Base-by-base conservation (phyloP, 1,140 invertebrate species). In the Formica exsecta region DNA sequence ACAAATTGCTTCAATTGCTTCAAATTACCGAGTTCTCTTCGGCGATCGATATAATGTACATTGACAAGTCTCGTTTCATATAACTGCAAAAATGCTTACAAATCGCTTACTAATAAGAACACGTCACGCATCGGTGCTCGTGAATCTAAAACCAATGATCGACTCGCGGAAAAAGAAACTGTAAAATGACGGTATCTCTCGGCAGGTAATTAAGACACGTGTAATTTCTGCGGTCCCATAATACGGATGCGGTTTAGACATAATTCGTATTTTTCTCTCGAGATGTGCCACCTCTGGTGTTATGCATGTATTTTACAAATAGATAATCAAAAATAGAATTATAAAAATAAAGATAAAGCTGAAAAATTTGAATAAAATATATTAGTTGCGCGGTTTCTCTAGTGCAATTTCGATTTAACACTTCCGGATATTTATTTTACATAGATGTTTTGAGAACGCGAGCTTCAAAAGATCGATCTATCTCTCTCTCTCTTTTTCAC, bases 91-190 rank as follows among this genome's bases (percentile, higher is more conserved):
- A 89, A 80, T n/a, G 57, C 4, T 38, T 13, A 57, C 62, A 48
- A 64, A 75, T 22, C 29, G 44, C 38, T 57, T 29, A 29, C 48
- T 85, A 86, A 88, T 68, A 70, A 85, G 77, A 77, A 83, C 81
- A 25, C 84, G 88, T 85, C 87, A 90, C 86, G 88, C 85, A 80
- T 89, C 48, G 89, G 66, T 70, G 86, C 85, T 81, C 85, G 85
- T 86, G 81, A 66, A 68, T 85, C 83, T 76, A 68, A 54, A 54
- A 38, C 16, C 41, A 38, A 22, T 51, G 36, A 51, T 70, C 44
- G 85, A 71, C 41, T 54, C 11, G 51, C 73, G 76, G 76, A 76
- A 85, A 89, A 70, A 71, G 59, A 51, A 62, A 68, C 25, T 19
- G 22, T 22, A 11, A n/a, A 29, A 51, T 36, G 61, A n/a, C 8